These are phyloP conservation scores for Thymelicus sylvestris DNA, from an alignment of 2,888 invertebrate species.

Conservation along the genomic window DNA sequence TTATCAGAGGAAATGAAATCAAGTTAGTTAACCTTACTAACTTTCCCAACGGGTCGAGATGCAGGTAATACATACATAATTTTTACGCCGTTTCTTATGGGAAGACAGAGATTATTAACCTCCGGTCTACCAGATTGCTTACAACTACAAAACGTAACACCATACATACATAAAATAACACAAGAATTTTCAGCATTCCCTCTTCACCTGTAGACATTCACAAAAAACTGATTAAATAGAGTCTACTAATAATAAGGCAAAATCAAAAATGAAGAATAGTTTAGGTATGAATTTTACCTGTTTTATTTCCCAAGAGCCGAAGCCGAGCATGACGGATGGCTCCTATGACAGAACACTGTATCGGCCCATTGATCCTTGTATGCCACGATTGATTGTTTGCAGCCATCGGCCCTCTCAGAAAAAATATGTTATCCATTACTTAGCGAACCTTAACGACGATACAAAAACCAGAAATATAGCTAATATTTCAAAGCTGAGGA, in stretches of 20 bases:
- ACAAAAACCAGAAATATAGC: background rate
- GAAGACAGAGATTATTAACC: too few relatives aligned
- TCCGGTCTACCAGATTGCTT: too few relatives aligned
- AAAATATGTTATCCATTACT: slow-evolving; percentile 37
- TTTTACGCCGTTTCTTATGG: too few relatives aligned
- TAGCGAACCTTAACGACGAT: slow-evolving; percentile 14
- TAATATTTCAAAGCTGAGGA: background rate
- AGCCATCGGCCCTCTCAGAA: slow-evolving; percentile 37
- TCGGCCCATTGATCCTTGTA: slow-evolving; percentile 42
- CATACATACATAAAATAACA: background rate
- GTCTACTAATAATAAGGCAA: slow-evolving; percentile 14
- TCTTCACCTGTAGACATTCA: background rate
- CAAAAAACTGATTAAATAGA: background rate
- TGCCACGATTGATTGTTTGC: slow-evolving; percentile 41
- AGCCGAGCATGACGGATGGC: slow-evolving; percentile 64
- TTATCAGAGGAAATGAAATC: too few relatives aligned
- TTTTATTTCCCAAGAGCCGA: slow-evolving; percentile 43
- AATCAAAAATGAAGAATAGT: slow-evolving; percentile 26
- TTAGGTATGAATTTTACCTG: slow-evolving; percentile 37
- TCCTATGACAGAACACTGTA: slow-evolving; percentile 62
- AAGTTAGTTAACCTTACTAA: too few relatives aligned
- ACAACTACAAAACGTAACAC: too few relatives aligned
- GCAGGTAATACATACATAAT: too few relatives aligned
- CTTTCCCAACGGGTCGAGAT: too few relatives aligned
- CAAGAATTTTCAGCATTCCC: background rate